Base-by-base conservation (phyloP, 2,888 invertebrate species). In the Pilophorus perplexus region DNA sequence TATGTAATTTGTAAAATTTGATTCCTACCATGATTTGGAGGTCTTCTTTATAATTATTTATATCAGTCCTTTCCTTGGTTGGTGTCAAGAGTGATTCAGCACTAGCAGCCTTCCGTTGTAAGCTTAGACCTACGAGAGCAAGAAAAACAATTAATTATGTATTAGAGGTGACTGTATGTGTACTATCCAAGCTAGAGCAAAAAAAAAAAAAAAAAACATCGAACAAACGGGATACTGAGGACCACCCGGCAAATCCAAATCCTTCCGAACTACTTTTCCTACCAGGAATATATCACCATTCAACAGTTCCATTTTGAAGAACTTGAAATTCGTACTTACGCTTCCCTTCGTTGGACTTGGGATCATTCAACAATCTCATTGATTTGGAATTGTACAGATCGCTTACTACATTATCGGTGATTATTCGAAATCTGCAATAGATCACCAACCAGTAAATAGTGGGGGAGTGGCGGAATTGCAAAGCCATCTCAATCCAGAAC, bases 391-490 rank as follows among this genome's bases (percentile, higher is more conserved):
- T 42, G 8, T 59, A 27, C 6, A 42, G 59, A 3, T 48, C 48
- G 33, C 18, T n/a, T 1, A 62, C 55, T n/a, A 55, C 16, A 20
- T 46, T 20, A 46, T 62, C 33, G 28, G 46, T 46, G 28, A 62
- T 28, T 2, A 23, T 5, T 5, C 62, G 46, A 46, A 62, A 46
- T 33, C 62, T 62, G 22, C 10, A 59, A 40, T 74, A 74, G 10
- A 74, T 72, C 67, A 75, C 74, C 59, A 74, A 74, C 23, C 12
- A 14, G 46, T 46, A 16, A 46, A 18, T 18, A n/a, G n/a, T n/a
- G n/a, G n/a, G n/a, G n/a, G n/a, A n/a, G n/a, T n/a, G n/a, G n/a
- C n/a, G n/a, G n/a, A n/a, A n/a, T n/a, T n/a, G n/a, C n/a, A n/a
- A n/a, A n/a, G n/a, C n/a, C n/a, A n/a, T n/a, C n/a, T n/a, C n/a